A percentile compares a stretch with the other conserved stretches of the same genome.
These are phyloP conservation scores for Sarcophaga caerulescens DNA, from an alignment of 2,888 invertebrate species.

Conservation along the genomic window DNA sequence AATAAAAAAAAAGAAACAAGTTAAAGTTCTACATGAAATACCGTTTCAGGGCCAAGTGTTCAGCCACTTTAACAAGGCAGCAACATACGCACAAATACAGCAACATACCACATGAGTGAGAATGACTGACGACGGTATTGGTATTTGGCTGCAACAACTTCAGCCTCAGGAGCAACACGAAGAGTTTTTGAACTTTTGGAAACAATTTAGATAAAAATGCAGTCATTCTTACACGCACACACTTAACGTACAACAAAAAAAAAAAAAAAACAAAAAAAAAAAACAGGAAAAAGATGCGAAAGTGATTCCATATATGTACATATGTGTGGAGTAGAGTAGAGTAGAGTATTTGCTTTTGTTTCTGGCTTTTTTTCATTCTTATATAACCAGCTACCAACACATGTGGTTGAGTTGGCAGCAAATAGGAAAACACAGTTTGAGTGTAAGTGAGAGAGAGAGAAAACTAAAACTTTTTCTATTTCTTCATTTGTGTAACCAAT, in stretches of 20 bases:
- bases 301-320: neutral
- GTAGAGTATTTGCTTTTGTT: no score
- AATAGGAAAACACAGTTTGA: neutral
- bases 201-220: slow-evolving; percentile 64
- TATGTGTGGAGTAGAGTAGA: neutral
- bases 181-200: slow-evolving; percentile 55
- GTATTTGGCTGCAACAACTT: slow-evolving; percentile 15
- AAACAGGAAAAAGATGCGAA: neutral
- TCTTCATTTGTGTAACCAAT: neutral
- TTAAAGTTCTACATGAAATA: slow-evolving; percentile 15
- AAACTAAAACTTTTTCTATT: slow-evolving; percentile 2
- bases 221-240: slow-evolving; percentile 7
- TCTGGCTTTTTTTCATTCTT: neutral
- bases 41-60: slow-evolving; percentile 31
- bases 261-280: no score
- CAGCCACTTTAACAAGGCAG: slow-evolving; percentile 44
- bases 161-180: slow-evolving; percentile 44
- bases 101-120: neutral
- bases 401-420: neutral
- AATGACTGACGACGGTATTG: neutral
- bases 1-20: neutral
- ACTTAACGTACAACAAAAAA: neutral
- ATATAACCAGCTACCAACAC: slow-evolving; percentile 1
- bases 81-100: neutral
- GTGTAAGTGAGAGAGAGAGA: neutral